Conservation (phyloP, 2,113 vertebrate species). For the Sarotherodon lohbergeri region DNA sequence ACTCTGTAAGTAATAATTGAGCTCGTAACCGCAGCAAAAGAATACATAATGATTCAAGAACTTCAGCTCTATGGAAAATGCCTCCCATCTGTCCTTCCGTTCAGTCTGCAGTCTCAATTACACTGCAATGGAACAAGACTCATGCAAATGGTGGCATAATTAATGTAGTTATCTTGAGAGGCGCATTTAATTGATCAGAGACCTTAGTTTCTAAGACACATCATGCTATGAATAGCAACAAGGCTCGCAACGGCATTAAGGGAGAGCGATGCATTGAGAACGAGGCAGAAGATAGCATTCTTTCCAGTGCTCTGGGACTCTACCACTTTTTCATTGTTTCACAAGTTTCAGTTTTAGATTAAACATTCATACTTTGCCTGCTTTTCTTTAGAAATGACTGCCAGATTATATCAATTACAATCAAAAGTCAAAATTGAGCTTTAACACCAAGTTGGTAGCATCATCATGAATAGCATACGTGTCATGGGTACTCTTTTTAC, state of each 20-base stretch:
- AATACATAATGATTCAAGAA: conserved; percentile 10
- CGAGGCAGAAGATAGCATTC: background rate
- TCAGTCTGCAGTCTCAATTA: conserved; percentile 10
- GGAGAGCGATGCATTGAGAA: background rate
- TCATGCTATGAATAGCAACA: conserved; percentile 37
- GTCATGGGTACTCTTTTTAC: background rate
- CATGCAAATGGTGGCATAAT: conserved; percentile 43
- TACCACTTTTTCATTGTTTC: conserved; percentile 26
- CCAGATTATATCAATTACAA: background rate
- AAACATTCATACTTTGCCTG: background rate
- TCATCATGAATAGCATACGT: background rate
- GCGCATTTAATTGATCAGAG: conserved; percentile 52
- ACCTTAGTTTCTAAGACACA: conserved; percentile 20
- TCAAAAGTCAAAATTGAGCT: background rate
- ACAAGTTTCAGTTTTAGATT: conserved; percentile 5
- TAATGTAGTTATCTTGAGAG: conserved; percentile 56
- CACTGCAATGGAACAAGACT: background rate
- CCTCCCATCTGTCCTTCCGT: conserved; percentile 6
- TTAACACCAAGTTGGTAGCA: background rate
- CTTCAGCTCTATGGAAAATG: background rate
- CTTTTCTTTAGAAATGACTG: background rate
- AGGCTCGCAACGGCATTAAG: background rate
- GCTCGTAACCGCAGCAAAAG: background rate
- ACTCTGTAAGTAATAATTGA: background rate
- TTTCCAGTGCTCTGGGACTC: background rate